phyloP scores from a whole-genome alignment of 2,888 invertebrate genomes.

The Dicyrtoma fusca region DNA sequence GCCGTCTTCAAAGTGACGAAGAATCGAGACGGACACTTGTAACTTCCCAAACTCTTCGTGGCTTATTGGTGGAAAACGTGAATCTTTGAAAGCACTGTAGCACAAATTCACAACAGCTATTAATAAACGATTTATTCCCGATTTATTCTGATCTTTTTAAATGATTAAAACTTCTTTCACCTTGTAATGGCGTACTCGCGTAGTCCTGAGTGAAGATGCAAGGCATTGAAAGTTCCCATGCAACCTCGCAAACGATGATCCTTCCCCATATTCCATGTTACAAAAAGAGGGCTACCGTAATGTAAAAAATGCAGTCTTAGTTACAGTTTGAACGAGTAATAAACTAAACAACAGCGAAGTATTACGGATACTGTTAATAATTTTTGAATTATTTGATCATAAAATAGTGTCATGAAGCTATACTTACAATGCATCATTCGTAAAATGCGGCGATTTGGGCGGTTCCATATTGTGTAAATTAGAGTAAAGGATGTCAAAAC shows the following conservation, averaged over 20 bases:
- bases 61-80: slow-evolving; percentile 92
- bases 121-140: not conserved
- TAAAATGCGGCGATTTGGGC: slow-evolving; percentile 88
- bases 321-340: no score
- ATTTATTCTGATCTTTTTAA: not conserved
- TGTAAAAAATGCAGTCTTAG: no score
- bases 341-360: no score
- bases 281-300: slow-evolving; percentile 87
- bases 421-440: slow-evolving; percentile 93
- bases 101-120: not conserved
- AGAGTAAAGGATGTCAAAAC: slow-evolving; percentile 97
- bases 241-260: slow-evolving; percentile 95
- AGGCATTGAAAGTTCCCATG: slow-evolving; percentile 97
- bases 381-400: no score
- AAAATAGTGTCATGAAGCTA: no score
- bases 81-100: slow-evolving; percentile 92
- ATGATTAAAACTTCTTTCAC: slow-evolving; percentile 59
- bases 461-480: slow-evolving; percentile 91
- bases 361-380: no score
- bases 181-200: slow-evolving; percentile 94
- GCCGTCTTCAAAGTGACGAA: slow-evolving; percentile 95
- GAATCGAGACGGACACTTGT: slow-evolving; percentile 93
- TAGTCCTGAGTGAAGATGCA: slow-evolving; percentile 91
- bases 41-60: slow-evolving; percentile 83
- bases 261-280: slow-evolving; percentile 98